These are phyloP conservation scores for Aurelia aurita complex sp. Pacific DNA, from an alignment of 30 jellyfish, hydroid and myxozoan genomes.

Conservation along the genomic window DNA sequence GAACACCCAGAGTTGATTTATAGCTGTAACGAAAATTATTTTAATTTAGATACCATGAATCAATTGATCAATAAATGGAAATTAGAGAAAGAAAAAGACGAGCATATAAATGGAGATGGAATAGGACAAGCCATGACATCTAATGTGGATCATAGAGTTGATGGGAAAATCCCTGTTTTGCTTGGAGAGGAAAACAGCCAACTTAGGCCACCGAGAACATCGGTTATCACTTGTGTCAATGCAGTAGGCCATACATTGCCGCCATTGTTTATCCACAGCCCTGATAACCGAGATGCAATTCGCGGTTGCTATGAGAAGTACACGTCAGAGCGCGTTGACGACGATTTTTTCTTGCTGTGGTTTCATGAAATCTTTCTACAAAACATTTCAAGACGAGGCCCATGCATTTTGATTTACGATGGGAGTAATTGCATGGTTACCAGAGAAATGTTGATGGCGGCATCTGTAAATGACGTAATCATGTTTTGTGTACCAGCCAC, in stretches of 20 bases:
- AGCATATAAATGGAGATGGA: not conserved
- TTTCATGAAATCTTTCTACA: slow-evolving; percentile 44
- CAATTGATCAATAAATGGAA: not conserved
- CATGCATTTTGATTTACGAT: slow-evolving; percentile 32
- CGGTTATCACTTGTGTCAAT: slow-evolving; percentile 43
- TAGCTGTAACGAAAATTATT: slow-evolving; percentile 42
- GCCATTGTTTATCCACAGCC: slow-evolving; percentile 30
- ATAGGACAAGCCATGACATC: not conserved
- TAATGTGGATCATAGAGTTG: not conserved
- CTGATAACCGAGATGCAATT: not conserved
- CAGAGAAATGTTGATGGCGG: slow-evolving; percentile 42
- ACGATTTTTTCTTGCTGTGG: slow-evolving; percentile 42
- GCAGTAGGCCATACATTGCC: slow-evolving; percentile 54
- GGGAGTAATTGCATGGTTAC: slow-evolving; percentile 41
- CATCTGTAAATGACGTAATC: slow-evolving; percentile 49
- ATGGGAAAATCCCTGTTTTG: slow-evolving; percentile 29
- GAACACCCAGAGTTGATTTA: slow-evolving; percentile 46
- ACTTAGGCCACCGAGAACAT: not conserved
- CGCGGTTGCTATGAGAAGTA: slow-evolving; percentile 14
- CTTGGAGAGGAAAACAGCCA: slow-evolving; percentile 7
- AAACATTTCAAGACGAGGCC: slow-evolving; percentile 43
- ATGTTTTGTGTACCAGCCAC: slow-evolving; percentile 58
- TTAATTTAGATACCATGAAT: slow-evolving; percentile 5
- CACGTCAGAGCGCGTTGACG: slow-evolving; percentile 37
- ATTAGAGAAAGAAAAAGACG: slow-evolving; percentile 3